These are phyloP conservation scores for Tiphia femorata DNA, from an alignment of 2,888 invertebrate species.

Conservation along the genomic window DNA sequence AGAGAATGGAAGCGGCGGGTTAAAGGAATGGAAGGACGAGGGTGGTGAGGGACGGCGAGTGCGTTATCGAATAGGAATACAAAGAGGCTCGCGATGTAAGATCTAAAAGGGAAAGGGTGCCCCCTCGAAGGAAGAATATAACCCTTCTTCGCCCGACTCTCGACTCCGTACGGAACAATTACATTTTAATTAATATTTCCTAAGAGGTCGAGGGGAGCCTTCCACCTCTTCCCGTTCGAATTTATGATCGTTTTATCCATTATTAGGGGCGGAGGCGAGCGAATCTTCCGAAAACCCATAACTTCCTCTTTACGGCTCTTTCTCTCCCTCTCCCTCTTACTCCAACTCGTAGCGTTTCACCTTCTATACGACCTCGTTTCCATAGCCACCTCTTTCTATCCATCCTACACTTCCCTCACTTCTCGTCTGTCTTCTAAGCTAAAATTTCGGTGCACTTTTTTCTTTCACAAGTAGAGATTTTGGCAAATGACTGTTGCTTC, in stretches of 20 bases:
- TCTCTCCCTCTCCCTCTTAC: conserved; percentile 30
- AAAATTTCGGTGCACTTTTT: too few relatives aligned
- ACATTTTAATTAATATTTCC: conserved; percentile 70
- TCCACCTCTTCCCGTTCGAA: conserved; percentile 64
- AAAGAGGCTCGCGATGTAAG: conserved; percentile 57
- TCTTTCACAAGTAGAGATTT: too few relatives aligned
- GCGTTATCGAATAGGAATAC: conserved; percentile 60
- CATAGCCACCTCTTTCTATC: too few relatives aligned
- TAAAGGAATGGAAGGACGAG: conserved; percentile 16
- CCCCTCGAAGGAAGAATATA: conserved; percentile 30
- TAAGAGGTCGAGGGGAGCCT: conserved; percentile 66
- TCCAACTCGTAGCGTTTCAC: conserved; percentile 24
- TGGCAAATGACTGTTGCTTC: too few relatives aligned
- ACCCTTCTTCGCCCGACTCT: conserved; percentile 51
- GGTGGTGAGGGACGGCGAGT: conserved; percentile 24
- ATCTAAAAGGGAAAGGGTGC: conserved; percentile 45
- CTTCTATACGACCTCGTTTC: conserved; percentile 26
- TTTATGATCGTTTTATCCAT: conserved; percentile 70
- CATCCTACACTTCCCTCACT: too few relatives aligned
- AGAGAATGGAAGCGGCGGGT: too few relatives aligned
- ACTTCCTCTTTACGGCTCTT: conserved; percentile 66
- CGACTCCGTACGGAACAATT: conserved; percentile 66
- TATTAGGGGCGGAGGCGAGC: conserved; percentile 62
- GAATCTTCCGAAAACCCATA: conserved; percentile 67
- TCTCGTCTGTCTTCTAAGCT: too few relatives aligned